Evolutionary conservation across 2,113 vertebrate species (phyloP), one percentile per base, ranked within the genome.

Genomic region (Podilymbus podiceps): DNA sequence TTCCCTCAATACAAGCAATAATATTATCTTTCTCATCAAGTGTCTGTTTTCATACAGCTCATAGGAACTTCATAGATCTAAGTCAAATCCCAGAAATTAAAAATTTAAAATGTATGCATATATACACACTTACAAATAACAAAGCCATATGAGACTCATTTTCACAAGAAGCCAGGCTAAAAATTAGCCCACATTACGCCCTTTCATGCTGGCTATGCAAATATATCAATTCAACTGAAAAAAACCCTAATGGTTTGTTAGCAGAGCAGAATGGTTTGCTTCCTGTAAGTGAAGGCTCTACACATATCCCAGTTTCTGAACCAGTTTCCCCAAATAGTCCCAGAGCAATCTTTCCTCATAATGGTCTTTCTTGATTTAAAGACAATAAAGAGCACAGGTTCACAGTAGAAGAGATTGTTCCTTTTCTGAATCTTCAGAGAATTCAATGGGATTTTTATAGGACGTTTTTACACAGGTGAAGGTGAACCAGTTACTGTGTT

Each of bases 381-480:
- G 79, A 96, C 87, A 95, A 85, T 94, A 85, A 97, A 93, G 49
- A 83, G 55, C n/a, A 89, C 15, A 73, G 42, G 5, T 92, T 93
- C 50, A 71, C n/a, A 68, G 63, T 15, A 63, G n/a, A 88, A 91
- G 67, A 85, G 71, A 40, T 71, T 73, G n/a, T 89, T 93, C 47
- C 79, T 47, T 47, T 56, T 80, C 40, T 80, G 63, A 90, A 89
- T 83, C 89, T 90, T 83, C 73, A 93, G 66, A 93, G n/a, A 81
- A 96, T 79, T 95, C 89, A 68, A 31, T 63, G 46, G 7, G 30
- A 89, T 95, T 95, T 94, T 93, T 95, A 72, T 47, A 93, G 80
- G 52, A 72, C 8, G 0, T 19, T 78, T 89, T 96, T 66, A 85
- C 59, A 63, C 22, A 69, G 73, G 55, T 89, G 82, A 94, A 95